Evolutionary conservation across 1,140 invertebrate genomes (phyloP).

Genomic region (Drosophila oshimai): DNA sequence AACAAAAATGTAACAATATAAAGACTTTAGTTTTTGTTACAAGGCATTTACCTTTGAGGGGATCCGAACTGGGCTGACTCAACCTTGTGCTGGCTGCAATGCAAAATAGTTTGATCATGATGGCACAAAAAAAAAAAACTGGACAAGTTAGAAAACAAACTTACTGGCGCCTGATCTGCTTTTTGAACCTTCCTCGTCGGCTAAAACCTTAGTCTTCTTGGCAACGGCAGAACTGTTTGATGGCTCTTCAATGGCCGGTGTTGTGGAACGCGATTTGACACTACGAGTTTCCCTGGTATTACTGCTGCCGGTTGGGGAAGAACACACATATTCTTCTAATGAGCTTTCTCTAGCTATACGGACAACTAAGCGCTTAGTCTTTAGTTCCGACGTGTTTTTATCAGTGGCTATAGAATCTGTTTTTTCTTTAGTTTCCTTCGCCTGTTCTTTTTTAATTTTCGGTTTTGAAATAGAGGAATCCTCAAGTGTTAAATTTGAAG

Average conservation of each 20-base stretch:
- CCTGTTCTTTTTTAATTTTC: too few species aligned
- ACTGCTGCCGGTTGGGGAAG: background rate
- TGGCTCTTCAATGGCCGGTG: background rate
- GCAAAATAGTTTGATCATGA: background rate
- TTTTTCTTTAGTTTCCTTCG: too few species aligned
- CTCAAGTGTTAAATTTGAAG: too few species aligned
- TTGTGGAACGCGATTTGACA: background rate
- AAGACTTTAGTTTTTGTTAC: background rate
- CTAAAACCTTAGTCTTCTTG: background rate
- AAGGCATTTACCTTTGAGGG: conserved; percentile 16
- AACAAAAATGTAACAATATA: too few species aligned
- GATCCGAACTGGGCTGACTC: background rate
- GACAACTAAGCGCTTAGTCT: background rate
- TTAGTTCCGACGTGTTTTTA: background rate
- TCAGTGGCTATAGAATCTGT: too few species aligned
- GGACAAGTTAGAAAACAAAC: background rate
- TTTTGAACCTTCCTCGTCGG: background rate
- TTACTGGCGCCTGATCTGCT: background rate
- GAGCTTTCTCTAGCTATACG: background rate
- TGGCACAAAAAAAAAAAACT: too few species aligned
- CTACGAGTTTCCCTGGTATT: background rate
- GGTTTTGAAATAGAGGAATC: too few species aligned
- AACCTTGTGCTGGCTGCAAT: background rate
- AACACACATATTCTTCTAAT: too few species aligned
- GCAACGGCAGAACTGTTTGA: background rate